Evolutionary conservation across 2,113 vertebrate species (phyloP), one percentile per base, ranked within the genome.

Genomic region (Silurus meridionalis): DNA sequence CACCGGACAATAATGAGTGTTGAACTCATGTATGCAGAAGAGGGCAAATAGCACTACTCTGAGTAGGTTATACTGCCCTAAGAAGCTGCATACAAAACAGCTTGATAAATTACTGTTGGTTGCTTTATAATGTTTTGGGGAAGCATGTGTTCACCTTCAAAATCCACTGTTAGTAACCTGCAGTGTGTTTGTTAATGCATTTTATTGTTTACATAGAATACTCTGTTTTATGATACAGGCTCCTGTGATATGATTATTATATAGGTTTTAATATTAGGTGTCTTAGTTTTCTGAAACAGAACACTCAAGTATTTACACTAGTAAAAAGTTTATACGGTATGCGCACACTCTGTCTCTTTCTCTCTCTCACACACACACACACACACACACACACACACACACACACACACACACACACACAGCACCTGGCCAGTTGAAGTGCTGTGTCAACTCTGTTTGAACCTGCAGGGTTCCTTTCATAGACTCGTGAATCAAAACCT

Each of bases 401-500:
- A 48, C 37, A 4, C 25, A 37, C 25, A 1, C 64, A 28, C 37
- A 37, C 37, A 37, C 1, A 21, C 5, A 66, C 74, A 14, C 74
- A 55, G 52, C 50, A 77, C 50, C 11, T 57, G 52, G n/a, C 75
- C 75, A 57, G 52, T 15, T 78, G 52, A 57, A 25, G 52, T 78
- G 25, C 77, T 58, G 75, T 63, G 50, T 64, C 60, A n/a, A 71
- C 71, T 72, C n/a, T 55, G 46, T 57, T 69, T 85, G 72, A 80
- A 74, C 80, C 86, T 50, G 83, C 72, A 23, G 71, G 75, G 83
- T 9, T 82, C 25, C 21, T 83, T 77, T 77, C 71, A 83, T n/a
- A 87, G 52, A 1, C 10, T 50, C 81, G 63, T 75, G 72, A 87
- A 82, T 83, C 87, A 85, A 83, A 53, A 10, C 28, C 55, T 66